Conservation (phyloP, 1,140 invertebrate species). For the Melitaea cinxia region DNA sequence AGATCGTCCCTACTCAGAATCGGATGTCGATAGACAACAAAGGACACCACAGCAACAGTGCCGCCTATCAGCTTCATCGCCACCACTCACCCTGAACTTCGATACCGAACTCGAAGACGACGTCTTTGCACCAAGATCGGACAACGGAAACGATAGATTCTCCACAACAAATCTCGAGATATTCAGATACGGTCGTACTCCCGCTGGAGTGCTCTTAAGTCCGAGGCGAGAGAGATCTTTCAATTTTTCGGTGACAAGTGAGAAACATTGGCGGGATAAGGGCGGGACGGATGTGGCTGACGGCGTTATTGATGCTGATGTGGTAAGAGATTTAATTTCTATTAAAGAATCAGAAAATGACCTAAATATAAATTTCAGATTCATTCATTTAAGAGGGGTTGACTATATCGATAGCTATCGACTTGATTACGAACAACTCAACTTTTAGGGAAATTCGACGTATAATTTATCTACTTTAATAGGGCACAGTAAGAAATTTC, state of each 20-base stretch:
- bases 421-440: too few species aligned
- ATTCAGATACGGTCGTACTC: slow-evolving; percentile 66
- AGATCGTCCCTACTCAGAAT: slow-evolving; percentile 73
- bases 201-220: slow-evolving; percentile 67
- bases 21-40: slow-evolving; percentile 56
- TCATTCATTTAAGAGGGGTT: background rate
- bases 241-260: slow-evolving; percentile 66
- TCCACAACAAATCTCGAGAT: slow-evolving; percentile 69
- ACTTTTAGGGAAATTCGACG: too few species aligned
- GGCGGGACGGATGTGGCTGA: slow-evolving; percentile 72
- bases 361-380: too few species aligned
- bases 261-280: slow-evolving; percentile 75
- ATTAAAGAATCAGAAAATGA: too few species aligned
- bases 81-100: slow-evolving; percentile 59
- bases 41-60: slow-evolving; percentile 44
- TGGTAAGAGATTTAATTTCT: slow-evolving; percentile 44
- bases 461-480: too few species aligned
- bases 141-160: slow-evolving; percentile 65
- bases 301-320: slow-evolving; percentile 59
- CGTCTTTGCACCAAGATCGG: slow-evolving; percentile 63
- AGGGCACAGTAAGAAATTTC: too few species aligned
- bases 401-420: too few species aligned
- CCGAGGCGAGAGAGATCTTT: slow-evolving; percentile 66
- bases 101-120: slow-evolving; percentile 71
- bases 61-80: slow-evolving; percentile 64